Evolutionary conservation across 2,113 vertebrate genomes (phyloP).

Genomic region (Ciconia stormi): DNA sequence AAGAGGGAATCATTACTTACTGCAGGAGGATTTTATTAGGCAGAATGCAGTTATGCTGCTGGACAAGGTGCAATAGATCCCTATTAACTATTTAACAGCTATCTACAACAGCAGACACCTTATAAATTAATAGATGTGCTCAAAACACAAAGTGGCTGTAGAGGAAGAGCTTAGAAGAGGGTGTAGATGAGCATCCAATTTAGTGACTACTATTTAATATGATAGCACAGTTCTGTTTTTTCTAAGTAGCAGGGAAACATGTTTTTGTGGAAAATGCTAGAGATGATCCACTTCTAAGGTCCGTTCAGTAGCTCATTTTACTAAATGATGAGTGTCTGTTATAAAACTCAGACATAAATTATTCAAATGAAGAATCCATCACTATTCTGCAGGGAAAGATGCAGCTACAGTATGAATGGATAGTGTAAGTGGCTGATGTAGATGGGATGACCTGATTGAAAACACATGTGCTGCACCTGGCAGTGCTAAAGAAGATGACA

Average conservation of each 20-base stretch:
- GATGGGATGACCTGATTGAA: neutral
- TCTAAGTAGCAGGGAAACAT: neutral
- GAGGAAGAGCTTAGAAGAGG: neutral
- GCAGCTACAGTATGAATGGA: neutral
- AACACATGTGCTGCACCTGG: slow-evolving; percentile 26
- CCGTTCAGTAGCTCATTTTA: neutral
- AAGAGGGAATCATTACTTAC: neutral
- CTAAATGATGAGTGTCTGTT: neutral
- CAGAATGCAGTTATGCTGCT: slow-evolving; percentile 5
- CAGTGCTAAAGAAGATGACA: neutral
- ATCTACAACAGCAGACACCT: slow-evolving; percentile 1
- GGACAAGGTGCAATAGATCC: slow-evolving; percentile 16
- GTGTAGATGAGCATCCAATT: neutral
- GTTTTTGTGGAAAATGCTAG: neutral
- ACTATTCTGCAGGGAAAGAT: neutral
- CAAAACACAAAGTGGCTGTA: slow-evolving; percentile 17
- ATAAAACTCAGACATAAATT: neutral
- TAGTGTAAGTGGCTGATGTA: neutral
- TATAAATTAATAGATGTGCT: slow-evolving; percentile 6
- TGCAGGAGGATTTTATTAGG: slow-evolving; percentile 10
- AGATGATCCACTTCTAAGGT: neutral
- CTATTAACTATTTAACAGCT: slow-evolving; percentile 52
- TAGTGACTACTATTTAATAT: neutral
- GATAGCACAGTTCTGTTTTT: neutral
- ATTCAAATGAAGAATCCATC: neutral